Evolutionary conservation across 2,113 vertebrate species (phyloP).

Genomic region (Canis aureus): DNA sequence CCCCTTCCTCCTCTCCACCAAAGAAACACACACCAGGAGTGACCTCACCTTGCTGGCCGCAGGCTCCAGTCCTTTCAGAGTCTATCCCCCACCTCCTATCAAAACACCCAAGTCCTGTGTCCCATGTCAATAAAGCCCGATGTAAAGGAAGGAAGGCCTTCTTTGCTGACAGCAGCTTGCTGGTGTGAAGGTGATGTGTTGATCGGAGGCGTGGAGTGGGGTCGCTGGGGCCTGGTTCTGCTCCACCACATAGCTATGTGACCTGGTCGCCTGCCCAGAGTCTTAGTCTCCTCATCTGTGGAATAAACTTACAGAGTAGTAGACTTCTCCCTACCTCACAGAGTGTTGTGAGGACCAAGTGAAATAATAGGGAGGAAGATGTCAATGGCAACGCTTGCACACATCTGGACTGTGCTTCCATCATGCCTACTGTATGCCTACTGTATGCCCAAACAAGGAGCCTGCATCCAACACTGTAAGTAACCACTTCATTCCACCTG

Average conservation of each 20-base stretch:
- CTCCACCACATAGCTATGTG: neutral
- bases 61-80: neutral
- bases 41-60: neutral
- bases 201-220: neutral
- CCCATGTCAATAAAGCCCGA: neutral
- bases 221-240: neutral
- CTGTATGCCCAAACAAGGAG: no score
- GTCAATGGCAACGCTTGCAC: neutral
- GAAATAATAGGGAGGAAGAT: neutral
- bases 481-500: neutral
- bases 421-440: no score
- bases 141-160: neutral
- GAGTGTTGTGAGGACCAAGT: neutral
- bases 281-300: neutral
- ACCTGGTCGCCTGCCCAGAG: neutral
- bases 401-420: neutral
- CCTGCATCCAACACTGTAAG: neutral
- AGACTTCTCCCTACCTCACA: neutral
- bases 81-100: neutral
- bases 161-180: neutral
- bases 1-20: neutral
- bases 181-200: neutral
- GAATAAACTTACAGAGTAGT: neutral
- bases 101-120: neutral
- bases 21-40: neutral